Base-by-base conservation (phyloP, 2,797 vertebrate genomes). In the Cyprinella venusta region DNA sequence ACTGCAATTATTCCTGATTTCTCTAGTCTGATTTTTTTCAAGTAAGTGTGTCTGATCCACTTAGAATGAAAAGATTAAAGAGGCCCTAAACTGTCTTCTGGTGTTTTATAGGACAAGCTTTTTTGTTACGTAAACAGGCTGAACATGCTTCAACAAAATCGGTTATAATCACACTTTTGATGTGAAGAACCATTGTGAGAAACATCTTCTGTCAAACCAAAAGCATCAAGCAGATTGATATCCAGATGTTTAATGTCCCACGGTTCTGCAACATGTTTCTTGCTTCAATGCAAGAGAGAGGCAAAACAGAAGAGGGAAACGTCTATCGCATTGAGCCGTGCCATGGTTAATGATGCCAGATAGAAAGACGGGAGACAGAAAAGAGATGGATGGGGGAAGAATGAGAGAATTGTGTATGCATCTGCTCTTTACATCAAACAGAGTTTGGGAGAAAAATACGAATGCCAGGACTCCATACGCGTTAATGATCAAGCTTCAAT, bases 221-320 rank as follows among this genome's bases (percentile, higher is more conserved):
- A 76, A 78, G 16, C 75, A 78, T 83, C 75, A 83, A 70, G 75
- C 82, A 78, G 82, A 83, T 83, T 83, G 82, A 83, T 83, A 77
- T 78, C 82, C 82, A 83, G 82, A 77, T 83, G 82, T 83, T 83
- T 69, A 83, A 83, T 83, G 82, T 83, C 65, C 82, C 82, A 78
- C 75, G 54, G 82, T 83, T 78, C 82, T 83, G 82, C 82, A 83
- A 83, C 82, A 83, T 83, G 75, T 78, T 83, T 78, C 65, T 78
- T 83, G 81, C 81, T 83, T 83, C 81, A 78, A 5, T 78, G 54
- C 52, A 61, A 77, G 75, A 82, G 50, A 76, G 63, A 70, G 30
- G 40, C 13, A 70, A 69, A 83, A 83, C 50, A 63, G 81, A 69
- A 76, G 74, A 83, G 42, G 52, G 65, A 83, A 78, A 78, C 52